Base-by-base conservation (phyloP, 2,113 vertebrate genomes). In the Panthera uncia region DNA sequence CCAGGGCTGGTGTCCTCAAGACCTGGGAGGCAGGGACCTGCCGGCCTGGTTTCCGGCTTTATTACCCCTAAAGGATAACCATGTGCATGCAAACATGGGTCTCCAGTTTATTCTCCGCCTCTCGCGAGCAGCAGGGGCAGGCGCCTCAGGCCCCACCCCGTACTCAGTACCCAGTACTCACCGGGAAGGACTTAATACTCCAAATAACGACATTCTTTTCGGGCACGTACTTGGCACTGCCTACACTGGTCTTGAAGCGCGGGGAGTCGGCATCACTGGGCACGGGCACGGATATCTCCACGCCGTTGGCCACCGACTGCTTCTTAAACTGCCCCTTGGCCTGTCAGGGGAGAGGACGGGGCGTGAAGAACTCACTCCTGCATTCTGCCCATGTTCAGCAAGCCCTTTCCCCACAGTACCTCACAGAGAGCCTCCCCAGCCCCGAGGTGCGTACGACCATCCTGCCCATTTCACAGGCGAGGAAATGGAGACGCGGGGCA, bases 261-360 rank as follows among this genome's bases (percentile, higher is more conserved):
- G 99, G 99, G 0, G 99, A 99, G 96, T 99, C 99, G 0, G 99
- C 99, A 1, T 99, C 99, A 14, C 99, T 99, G 69, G 99, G 99
- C 13, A 99, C 99, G 0, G 99, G 99, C 61, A 99, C 99, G 0
- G 98, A 97, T 38, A 99, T 99, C 98, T 99, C 99, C 98, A 99
- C 99, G 0, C 99, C 99, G 13, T 99, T 99, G 96, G 99, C 99
- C 96, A 99, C 99, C 0, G 99, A 99, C 92, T 99, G 99, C 98
- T 99, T 99, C 99, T 99, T 99, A 98, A 99, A 99, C 93, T 99
- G 99, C 1, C 99, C 99, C 98, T 99, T 99, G 69, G 99, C 99
- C 99, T 99, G 88, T 13, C 0, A 1, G 31, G 45, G 23, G n/a
- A 61, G 69, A 91, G 55, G 90, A n/a, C 7, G 36, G 45, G 55